A percentile compares a stretch with the other conserved stretches of the same genome.
Conservation (phyloP, 2,113 vertebrate species). For the Coptodon rendalli region DNA sequence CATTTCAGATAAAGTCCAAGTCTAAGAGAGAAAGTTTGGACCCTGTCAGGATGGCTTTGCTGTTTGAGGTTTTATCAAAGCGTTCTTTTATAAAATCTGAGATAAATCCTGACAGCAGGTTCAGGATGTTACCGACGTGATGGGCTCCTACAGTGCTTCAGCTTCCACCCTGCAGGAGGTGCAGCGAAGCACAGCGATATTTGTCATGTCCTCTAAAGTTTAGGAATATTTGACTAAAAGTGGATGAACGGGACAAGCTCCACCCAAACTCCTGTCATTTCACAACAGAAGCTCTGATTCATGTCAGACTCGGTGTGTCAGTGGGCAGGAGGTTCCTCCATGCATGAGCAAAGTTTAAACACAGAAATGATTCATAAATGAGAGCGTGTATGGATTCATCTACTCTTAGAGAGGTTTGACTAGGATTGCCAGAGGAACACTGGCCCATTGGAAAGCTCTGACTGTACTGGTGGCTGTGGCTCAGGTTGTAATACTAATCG, state of each 20-base stretch:
- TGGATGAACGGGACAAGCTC: not conserved
- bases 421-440: not conserved
- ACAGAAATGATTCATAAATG: not conserved
- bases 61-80: not conserved
- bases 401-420: not conserved
- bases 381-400: not conserved
- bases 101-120: not conserved
- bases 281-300: not conserved
- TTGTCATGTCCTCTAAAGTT: not conserved
- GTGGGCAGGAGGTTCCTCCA: not conserved
- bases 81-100: not conserved
- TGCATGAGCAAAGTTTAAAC: not conserved
- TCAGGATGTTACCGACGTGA: not conserved
- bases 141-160: not conserved
- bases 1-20: not conserved
- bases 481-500: not conserved
- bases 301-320: not conserved
- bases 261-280: not conserved
- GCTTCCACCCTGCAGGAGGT: not conserved
- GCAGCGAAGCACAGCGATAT: not conserved
- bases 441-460: not conserved
- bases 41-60: rapidly evolving
- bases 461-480: not conserved
- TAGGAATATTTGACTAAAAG: not conserved
- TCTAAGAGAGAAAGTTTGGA: not conserved